phyloP scores from a whole-genome alignment of 2,113 vertebrate species.

The Pollachius pollachius region DNA sequence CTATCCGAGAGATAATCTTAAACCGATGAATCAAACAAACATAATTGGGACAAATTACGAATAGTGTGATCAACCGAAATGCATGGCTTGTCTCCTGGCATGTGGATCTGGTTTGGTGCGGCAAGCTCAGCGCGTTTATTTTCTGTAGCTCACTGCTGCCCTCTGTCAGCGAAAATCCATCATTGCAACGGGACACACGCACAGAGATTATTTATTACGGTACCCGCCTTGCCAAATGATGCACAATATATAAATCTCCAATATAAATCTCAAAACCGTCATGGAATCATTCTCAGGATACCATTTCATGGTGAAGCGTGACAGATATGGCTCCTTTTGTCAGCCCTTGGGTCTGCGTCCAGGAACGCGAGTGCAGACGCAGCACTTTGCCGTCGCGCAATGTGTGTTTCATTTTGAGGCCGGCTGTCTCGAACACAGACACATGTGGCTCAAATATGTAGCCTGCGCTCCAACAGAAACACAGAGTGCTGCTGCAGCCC shows the following conservation, averaged over 20 bases:
- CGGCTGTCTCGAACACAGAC: constrained; percentile 64
- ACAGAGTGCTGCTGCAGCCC: constrained; percentile 61
- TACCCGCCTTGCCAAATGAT: constrained; percentile 15
- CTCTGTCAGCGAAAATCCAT: constrained; percentile 52
- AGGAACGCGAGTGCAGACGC: constrained; percentile 70
- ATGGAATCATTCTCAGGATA: constrained; percentile 56
- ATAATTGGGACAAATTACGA: constrained; percentile 61
- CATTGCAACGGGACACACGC: constrained; percentile 52
- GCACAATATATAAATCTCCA: constrained; percentile 38
- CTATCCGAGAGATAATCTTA: constrained; percentile 33
- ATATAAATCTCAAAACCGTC: constrained; percentile 35
- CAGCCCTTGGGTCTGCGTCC: constrained; percentile 55
- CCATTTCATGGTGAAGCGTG: constrained; percentile 32
- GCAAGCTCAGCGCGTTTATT: constrained; percentile 10
- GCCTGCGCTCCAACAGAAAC: constrained; percentile 69
- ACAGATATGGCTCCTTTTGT: constrained; percentile 46
- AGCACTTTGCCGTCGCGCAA: constrained; percentile 68
- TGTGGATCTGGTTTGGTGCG: constrained; percentile 35
- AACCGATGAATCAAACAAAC: constrained; percentile 52
- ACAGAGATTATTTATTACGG: constrained; percentile 31
- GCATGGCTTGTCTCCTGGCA: constrained; percentile 49
- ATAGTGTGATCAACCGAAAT: constrained; percentile 58
- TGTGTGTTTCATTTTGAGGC: constrained; percentile 75
- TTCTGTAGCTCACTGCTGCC: constrained; percentile 66
- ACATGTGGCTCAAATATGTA: constrained; percentile 78